Evolutionary conservation across 1,140 invertebrate species (phyloP).

Genomic region (Drosophila simulans): DNA sequence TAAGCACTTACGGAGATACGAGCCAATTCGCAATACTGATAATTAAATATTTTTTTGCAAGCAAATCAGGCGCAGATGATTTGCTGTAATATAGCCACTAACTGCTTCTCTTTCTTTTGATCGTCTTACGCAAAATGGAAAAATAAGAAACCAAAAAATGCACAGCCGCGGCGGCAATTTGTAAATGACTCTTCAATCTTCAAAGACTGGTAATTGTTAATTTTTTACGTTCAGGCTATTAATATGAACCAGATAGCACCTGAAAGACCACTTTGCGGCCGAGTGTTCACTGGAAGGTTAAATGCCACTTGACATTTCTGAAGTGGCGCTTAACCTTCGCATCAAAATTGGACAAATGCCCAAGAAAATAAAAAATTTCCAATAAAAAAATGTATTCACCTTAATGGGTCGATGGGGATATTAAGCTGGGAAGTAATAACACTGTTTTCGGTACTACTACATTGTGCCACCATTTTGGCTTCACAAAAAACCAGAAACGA

Average conservation of each 20-base stretch:
- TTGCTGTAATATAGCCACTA: slow-evolving; percentile 28
- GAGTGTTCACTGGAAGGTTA: slow-evolving; percentile 68
- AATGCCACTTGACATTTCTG: slow-evolving; percentile 79
- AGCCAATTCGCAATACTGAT: slow-evolving; percentile 15
- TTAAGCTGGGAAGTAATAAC: slow-evolving; percentile 40
- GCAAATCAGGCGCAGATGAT: slow-evolving; percentile 17
- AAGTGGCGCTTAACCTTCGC: slow-evolving; percentile 71
- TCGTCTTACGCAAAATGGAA: slow-evolving; percentile 60
- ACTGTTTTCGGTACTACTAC: slow-evolving; percentile 3
- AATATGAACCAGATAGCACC: slow-evolving; percentile 76
- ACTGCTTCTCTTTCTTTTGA: slow-evolving; percentile 14
- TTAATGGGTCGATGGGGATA: slow-evolving; percentile 62
- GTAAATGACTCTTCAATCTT: slow-evolving; percentile 58
- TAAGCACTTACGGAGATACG: neutral
- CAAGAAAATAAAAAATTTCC: slow-evolving; percentile 71
- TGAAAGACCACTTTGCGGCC: slow-evolving; percentile 62
- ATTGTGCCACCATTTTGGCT: neutral
- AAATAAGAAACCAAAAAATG: slow-evolving; percentile 23
- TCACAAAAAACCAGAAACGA: slow-evolving; percentile 64
- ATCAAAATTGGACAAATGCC: slow-evolving; percentile 62
- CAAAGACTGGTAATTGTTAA: slow-evolving; percentile 67
- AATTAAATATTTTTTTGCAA: slow-evolving; percentile 41
- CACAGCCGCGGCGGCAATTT: slow-evolving; percentile 59
- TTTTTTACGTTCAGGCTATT: slow-evolving; percentile 62
- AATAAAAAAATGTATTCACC: slow-evolving; percentile 47